Conservation (phyloP, 2,797 vertebrate species). For the Zalophus californianus region DNA sequence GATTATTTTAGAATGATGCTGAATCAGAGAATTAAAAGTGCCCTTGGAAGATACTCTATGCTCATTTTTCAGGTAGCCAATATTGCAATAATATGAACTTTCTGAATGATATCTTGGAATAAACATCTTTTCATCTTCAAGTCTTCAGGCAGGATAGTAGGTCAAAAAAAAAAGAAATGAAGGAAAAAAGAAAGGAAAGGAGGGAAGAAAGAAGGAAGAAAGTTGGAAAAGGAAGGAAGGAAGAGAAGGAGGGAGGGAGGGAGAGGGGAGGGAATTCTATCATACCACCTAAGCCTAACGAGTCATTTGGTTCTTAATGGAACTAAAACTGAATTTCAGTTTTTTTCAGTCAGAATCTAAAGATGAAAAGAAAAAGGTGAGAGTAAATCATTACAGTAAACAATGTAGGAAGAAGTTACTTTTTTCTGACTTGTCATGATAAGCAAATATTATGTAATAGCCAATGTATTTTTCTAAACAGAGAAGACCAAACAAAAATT, state of each 20-base stretch:
- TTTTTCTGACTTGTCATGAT: not conserved
- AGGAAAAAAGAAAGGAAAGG: not conserved
- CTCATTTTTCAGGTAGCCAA: conserved; percentile 36
- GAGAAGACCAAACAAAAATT: conserved; percentile 49
- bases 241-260: not conserved
- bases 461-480: conserved; percentile 53
- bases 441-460: conserved; percentile 38
- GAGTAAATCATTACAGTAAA: not conserved
- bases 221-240: not conserved
- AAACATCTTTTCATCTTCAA: not conserved
- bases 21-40: conserved; percentile 75
- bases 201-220: not conserved
- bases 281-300: not conserved
- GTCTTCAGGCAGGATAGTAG: conserved; percentile 22
- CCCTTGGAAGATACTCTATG: conserved; percentile 12
- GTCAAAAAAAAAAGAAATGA: not conserved
- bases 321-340: not conserved
- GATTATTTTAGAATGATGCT: conserved; percentile 69
- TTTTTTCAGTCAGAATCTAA: conserved; percentile 50
- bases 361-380: not conserved
- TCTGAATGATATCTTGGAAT: not conserved
- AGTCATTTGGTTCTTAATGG: not conserved
- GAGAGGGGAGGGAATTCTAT: not conserved
- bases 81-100: not conserved
- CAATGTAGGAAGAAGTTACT: not conserved